Base-by-base conservation (phyloP, 2,797 vertebrate genomes). In the Danio albolineatus region DNA sequence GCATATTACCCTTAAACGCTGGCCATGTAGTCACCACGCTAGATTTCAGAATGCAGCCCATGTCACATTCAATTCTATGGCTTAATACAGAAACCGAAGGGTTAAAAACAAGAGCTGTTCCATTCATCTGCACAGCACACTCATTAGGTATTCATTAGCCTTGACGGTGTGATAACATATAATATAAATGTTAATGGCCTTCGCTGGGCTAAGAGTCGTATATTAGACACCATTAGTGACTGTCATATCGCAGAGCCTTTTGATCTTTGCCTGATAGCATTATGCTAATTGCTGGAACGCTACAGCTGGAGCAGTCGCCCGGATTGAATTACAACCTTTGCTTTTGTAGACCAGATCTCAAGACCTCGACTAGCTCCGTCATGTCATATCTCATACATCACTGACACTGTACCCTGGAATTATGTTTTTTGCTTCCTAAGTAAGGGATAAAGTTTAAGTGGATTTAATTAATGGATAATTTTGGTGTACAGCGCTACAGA, bases 121-220 rank as follows among this genome's bases (percentile, higher is more conserved):
- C 19, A 44, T 60, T 73, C 41, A 36, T 60, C 38, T 1, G 19
- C 41, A 48, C 16, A 48, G 43, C 54, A 73, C 13, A 56, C 38
- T 72, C 69, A 43, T 72, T 57, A 72, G 51, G 38, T 51, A 56
- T 54, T 72, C 51, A 16, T 72, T 72, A 72, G 69, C 53, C 69
- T 43, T 72, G 69, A 57, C 6, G 39, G 56, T 72, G 51, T 72
- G 71, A 60, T 60, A 73, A 17, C 14, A 73, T 73, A 39, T 62
- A 17, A 51, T 75, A 13, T 75, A 75, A 62, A 75, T 75, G 73
- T 41, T 62, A 75, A 75, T 75, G 59, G 16, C 9, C 41, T n/a
- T 38, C 59, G n/a, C 59, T 39, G 36, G 44, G 59, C 21, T 59
- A 56, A 44, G 51, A 72, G 51, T 56, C 38, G 7, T 56, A 7